phyloP scores from a whole-genome alignment of 2,888 invertebrate species.

The Ormyrus pomaceus region DNA sequence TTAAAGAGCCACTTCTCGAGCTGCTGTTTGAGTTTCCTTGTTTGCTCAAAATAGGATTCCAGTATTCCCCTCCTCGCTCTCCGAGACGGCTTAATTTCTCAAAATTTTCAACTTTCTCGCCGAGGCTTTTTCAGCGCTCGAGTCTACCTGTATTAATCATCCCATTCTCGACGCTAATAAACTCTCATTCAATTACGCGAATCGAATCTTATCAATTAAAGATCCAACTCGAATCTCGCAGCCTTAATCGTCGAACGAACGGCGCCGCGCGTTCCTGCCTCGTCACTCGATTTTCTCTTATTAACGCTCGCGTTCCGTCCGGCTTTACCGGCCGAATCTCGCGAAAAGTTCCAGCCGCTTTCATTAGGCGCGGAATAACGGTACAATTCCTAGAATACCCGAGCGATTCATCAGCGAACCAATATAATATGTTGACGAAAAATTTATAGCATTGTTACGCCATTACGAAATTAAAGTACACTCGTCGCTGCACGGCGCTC shows the following conservation, averaged over 20 bases:
- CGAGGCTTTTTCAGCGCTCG: not conserved
- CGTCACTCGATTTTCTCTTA: constrained; percentile 44
- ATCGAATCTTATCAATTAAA: not conserved
- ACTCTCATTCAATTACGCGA: not conserved
- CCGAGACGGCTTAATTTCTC: too few species aligned
- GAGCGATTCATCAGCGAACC: too few species aligned
- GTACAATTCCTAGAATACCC: too few species aligned
- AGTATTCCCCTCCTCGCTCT: not conserved
- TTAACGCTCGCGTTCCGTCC: not conserved
- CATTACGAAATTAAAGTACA: too few species aligned
- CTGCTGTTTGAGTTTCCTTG: constrained; percentile 32
- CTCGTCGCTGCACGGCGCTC: not conserved
- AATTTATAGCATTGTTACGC: too few species aligned
- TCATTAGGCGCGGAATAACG: too few species aligned
- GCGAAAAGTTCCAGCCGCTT: too few species aligned
- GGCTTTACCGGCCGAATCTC: too few species aligned
- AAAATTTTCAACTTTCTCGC: constrained; percentile 8
- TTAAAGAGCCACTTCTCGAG: not conserved
- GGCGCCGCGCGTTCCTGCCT: constrained; percentile 7
- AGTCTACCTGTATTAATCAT: constrained; percentile 1
- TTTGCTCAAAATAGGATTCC: constrained; percentile 4
- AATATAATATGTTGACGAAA: too few species aligned
- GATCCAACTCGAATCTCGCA: not conserved
- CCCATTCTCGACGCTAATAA: not conserved
- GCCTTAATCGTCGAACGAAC: constrained; percentile 27